phyloP scores from a whole-genome alignment of 2,113 vertebrate genomes.

The Scolopax mira region DNA sequence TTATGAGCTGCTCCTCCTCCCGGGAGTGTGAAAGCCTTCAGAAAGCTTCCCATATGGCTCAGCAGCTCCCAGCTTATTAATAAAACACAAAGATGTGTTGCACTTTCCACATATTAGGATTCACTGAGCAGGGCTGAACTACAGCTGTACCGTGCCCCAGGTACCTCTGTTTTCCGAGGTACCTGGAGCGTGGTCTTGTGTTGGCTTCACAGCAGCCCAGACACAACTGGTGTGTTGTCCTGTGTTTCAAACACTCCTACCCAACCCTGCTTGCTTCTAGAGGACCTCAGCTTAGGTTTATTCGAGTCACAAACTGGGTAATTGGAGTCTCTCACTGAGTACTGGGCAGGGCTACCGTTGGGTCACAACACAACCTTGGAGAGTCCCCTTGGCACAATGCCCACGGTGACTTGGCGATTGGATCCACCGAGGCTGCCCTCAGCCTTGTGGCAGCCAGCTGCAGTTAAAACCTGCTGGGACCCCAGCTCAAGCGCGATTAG shows the following conservation, averaged over 20 bases:
- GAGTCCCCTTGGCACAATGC: slow-evolving; percentile 5
- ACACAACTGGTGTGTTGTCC: not conserved
- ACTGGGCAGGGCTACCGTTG: not conserved
- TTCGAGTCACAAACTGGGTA: not conserved
- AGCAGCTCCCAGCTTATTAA: not conserved
- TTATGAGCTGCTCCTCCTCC: not conserved
- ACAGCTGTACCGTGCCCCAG: not conserved
- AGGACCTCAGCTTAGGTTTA: not conserved
- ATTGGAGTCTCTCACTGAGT: fast-evolving
- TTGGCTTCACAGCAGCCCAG: not conserved
- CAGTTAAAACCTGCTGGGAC: slow-evolving; percentile 47
- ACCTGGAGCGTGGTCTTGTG: not conserved
- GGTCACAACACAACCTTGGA: not conserved
- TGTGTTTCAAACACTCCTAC: not conserved
- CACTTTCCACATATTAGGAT: not conserved
- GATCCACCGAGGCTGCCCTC: not conserved
- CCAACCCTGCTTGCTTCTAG: not conserved
- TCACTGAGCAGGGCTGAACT: not conserved
- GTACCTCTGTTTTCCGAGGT: not conserved
- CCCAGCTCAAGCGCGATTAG: not conserved
- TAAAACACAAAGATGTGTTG: not conserved
- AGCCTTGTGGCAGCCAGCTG: slow-evolving; percentile 20
- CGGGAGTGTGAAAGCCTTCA: not conserved
- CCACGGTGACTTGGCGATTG: not conserved
- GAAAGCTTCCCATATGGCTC: not conserved